phyloP scores from a whole-genome alignment of 23 tunicate species.

The Botrylloides violaceus region DNA sequence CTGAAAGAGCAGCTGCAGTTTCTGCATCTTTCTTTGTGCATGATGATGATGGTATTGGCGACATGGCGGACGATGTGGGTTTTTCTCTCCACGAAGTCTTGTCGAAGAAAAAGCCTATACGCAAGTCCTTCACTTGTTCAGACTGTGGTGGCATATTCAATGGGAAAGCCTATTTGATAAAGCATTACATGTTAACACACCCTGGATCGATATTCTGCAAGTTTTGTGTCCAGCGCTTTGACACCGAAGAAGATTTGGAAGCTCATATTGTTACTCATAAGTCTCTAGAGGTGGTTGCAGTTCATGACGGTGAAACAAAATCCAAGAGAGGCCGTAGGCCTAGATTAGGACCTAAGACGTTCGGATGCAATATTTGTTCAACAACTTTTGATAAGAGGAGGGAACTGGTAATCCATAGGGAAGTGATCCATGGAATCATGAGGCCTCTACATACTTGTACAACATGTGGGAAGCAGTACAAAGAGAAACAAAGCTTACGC shows the following conservation, averaged over 20 bases:
- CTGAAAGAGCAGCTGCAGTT: constrained; percentile 15
- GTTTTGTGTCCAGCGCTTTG: constrained; percentile 6
- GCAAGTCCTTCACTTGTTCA: constrained; percentile 3
- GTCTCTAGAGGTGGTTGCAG: neutral
- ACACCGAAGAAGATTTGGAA: constrained; percentile 5
- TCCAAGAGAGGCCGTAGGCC: neutral
- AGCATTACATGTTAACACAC: constrained; percentile 7
- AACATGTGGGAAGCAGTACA: constrained; percentile 8
- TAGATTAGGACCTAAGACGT: neutral
- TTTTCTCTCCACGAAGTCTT: neutral
- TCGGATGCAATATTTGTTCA: constrained; percentile 11
- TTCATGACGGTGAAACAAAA: no score
- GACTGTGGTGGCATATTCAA: constrained; percentile 2
- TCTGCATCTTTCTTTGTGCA: neutral
- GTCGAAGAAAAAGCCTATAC: neutral
- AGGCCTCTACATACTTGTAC: constrained; percentile 13
- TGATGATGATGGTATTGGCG: constrained; percentile 2
- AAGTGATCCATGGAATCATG: constrained; percentile 10
- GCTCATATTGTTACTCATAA: constrained; percentile 7
- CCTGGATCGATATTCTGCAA: constrained; percentile 20
- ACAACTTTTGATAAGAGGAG: neutral
- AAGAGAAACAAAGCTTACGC: constrained; percentile 24
- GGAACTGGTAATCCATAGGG: neutral
- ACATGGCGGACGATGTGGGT: neutral
- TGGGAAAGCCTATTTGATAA: constrained; percentile 2